A percentile compares a stretch with the other conserved stretches of the same genome.
Conservation (phyloP, 2,797 vertebrate species). For the Danionella dracula region DNA sequence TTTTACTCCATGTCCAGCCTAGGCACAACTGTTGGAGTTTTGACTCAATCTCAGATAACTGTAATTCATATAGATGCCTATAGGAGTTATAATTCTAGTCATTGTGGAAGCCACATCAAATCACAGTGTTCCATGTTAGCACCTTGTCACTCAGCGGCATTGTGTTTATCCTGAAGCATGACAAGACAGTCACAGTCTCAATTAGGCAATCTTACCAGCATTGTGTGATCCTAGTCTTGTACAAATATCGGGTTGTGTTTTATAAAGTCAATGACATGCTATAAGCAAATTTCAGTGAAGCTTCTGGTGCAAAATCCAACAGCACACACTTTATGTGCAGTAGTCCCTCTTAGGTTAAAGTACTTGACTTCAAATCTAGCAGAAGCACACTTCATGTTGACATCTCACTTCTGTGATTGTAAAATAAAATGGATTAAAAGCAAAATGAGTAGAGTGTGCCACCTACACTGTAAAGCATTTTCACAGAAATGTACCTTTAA, state of each 20-base stretch:
- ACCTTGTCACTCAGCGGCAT: not conserved
- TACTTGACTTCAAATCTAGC: conserved; percentile 12
- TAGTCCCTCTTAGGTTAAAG: conserved; percentile 8
- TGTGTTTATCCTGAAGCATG: not conserved
- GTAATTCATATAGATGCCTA: not conserved
- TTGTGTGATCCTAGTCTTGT: not conserved
- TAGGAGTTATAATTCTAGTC: not conserved
- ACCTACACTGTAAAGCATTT: too few species aligned
- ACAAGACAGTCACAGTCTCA: not conserved
- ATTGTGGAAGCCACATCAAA: not conserved
- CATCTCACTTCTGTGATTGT: not conserved
- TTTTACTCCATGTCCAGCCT: too few species aligned
- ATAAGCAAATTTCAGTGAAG: conserved; percentile 21
- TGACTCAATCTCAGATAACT: not conserved
- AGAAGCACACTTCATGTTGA: not conserved
- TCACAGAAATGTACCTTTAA: too few species aligned
- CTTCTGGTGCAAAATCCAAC: too few species aligned
- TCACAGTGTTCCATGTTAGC: not conserved
- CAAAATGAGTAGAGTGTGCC: too few species aligned
- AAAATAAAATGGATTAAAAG: too few species aligned
- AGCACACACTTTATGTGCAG: too few species aligned
- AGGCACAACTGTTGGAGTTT: not conserved
- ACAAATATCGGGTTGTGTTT: conserved; percentile 4
- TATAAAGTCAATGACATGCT: conserved; percentile 22
- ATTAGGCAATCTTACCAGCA: not conserved